phyloP scores from a whole-genome alignment of 2,113 vertebrate genomes.

The Xiphias gladius region DNA sequence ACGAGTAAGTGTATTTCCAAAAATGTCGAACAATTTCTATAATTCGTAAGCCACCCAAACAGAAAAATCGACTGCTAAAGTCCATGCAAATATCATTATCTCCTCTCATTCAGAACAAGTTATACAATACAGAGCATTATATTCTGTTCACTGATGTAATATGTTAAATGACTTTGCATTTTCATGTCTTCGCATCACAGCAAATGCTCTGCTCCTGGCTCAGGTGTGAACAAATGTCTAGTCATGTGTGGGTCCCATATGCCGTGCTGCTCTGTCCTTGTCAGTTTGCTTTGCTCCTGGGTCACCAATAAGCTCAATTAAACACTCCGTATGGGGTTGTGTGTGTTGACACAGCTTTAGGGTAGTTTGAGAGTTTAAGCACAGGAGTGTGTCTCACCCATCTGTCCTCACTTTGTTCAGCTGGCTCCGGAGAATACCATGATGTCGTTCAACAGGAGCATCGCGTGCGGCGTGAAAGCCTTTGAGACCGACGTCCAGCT shows the following conservation, averaged over 20 bases:
- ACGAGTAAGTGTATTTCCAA: not conserved
- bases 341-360: constrained; percentile 37
- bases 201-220: not conserved
- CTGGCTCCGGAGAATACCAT: constrained; percentile 96
- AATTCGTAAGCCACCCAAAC: not conserved
- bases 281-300: constrained; percentile 39
- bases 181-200: not conserved
- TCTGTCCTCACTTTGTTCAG: constrained; percentile 80
- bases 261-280: constrained; percentile 13
- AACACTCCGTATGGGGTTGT: not conserved
- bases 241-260: constrained; percentile 46
- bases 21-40: not conserved
- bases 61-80: not conserved
- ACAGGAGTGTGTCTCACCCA: constrained; percentile 40
- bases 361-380: constrained; percentile 22
- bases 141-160: not conserved
- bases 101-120: not conserved
- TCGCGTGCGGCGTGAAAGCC: constrained; percentile 85
- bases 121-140: not conserved
- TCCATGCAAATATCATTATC: not conserved
- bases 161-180: not conserved
- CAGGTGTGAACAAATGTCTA: constrained; percentile 48
- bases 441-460: constrained; percentile 90
- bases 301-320: constrained; percentile 38
- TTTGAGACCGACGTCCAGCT: constrained; percentile 94